A percentile compares a stretch with the other conserved stretches of the same genome.
phyloP scores from a whole-genome alignment of 2,113 vertebrate genomes.

The Pionites leucogaster region DNA sequence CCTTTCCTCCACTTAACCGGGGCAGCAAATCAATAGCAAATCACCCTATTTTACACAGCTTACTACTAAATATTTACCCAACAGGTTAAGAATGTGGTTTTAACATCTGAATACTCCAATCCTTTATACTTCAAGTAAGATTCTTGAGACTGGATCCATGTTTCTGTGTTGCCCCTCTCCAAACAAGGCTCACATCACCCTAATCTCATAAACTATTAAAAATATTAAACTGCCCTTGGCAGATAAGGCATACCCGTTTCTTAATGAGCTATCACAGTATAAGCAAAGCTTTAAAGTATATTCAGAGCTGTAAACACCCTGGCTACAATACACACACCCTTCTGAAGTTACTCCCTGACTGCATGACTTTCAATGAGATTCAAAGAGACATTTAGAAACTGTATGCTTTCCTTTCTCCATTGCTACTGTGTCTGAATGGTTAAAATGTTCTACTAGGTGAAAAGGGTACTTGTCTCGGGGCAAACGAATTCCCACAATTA shows the following conservation, averaged over 20 bases:
- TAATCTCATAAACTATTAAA: not conserved
- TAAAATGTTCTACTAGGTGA: not conserved
- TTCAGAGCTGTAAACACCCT: not conserved
- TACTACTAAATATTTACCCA: not conserved
- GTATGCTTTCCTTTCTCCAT: not conserved
- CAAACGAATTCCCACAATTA: not conserved
- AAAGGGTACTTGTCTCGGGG: not conserved
- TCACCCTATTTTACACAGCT: not conserved
- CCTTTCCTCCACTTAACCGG: not conserved
- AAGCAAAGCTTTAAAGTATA: not conserved
- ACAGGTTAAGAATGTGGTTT: not conserved
- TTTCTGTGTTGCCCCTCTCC: not conserved
- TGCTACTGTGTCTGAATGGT: not conserved
- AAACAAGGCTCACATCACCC: not conserved
- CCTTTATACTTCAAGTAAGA: not conserved
- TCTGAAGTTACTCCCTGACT: not conserved
- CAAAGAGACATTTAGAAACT: not conserved
- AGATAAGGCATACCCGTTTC: not conserved
- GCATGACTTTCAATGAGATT: not conserved
- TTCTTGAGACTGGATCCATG: not conserved
- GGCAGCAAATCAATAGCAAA: not conserved
- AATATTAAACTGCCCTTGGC: not conserved
- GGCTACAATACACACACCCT: rapidly evolving
- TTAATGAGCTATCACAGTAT: not conserved
- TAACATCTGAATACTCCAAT: not conserved